Evolutionary conservation across 53 echinoderm and acorn worm genomes (phyloP).

Genomic region (Echinometra lucunter): DNA sequence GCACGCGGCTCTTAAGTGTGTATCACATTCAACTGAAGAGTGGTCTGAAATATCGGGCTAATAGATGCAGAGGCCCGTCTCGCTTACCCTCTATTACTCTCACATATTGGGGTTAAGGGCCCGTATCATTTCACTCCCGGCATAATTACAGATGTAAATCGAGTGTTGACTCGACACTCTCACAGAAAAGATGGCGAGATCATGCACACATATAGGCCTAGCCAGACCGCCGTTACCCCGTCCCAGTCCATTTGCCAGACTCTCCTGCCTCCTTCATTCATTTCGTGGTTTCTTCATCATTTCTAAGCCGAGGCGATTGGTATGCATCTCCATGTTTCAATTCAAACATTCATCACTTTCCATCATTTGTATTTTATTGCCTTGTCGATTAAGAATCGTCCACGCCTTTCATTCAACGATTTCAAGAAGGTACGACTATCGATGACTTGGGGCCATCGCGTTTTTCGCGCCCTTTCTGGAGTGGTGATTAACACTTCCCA

Average conservation of each 20-base stretch:
- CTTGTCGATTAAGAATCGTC: slow-evolving; percentile 14
- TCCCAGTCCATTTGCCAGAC: neutral
- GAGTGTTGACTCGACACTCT: slow-evolving; percentile 71
- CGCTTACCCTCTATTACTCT: slow-evolving; percentile 68
- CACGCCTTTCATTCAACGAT: slow-evolving; percentile 33
- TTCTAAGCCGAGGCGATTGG: slow-evolving; percentile 18
- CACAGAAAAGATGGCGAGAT: slow-evolving; percentile 40
- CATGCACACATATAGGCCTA: slow-evolving; percentile 45
- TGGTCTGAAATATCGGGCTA: slow-evolving; percentile 71
- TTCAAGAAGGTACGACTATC: slow-evolving; percentile 31
- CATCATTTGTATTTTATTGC: slow-evolving; percentile 30
- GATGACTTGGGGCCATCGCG: slow-evolving; percentile 48
- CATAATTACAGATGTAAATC: slow-evolving; percentile 71
- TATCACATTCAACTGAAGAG: slow-evolving; percentile 49
- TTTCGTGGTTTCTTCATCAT: slow-evolving; percentile 21
- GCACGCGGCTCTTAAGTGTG: slow-evolving; percentile 53
- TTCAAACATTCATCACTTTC: slow-evolving; percentile 48
- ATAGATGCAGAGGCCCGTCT: slow-evolving; percentile 54
- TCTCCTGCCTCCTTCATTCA: slow-evolving; percentile 33
- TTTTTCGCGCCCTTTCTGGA: slow-evolving; percentile 64
- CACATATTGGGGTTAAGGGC: slow-evolving; percentile 68
- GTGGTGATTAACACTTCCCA: slow-evolving; percentile 72
- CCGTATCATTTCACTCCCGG: slow-evolving; percentile 70
- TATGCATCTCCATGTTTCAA: slow-evolving; percentile 53
- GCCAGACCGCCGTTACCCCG: neutral